Conservation (phyloP, 2,797 vertebrate species). For the Urocyon cinereoargenteus region DNA sequence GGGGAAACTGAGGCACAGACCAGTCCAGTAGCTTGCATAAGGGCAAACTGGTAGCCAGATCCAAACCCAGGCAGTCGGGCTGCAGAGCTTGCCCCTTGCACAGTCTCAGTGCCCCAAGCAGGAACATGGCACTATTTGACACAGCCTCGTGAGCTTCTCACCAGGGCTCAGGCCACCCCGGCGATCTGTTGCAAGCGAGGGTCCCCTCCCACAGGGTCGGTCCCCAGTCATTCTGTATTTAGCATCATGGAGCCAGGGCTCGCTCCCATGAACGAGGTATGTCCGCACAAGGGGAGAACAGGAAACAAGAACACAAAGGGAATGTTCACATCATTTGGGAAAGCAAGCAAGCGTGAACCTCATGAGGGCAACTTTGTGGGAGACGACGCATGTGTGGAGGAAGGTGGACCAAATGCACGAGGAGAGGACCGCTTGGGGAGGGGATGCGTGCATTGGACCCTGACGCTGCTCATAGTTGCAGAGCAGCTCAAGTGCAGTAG, state of each 20-base stretch:
- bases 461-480: neutral
- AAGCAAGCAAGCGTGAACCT: neutral
- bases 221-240: neutral
- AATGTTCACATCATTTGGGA: neutral
- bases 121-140: neutral
- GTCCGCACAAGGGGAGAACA: neutral
- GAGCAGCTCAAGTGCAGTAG: neutral
- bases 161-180: neutral
- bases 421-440: neutral
- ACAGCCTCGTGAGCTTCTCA: neutral
- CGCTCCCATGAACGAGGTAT: neutral
- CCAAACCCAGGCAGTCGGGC: neutral
- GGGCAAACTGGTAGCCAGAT: neutral
- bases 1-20: neutral
- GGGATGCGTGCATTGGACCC: accelerated
- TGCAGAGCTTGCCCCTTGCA: neutral
- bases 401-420: neutral
- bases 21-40: neutral
- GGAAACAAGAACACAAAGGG: neutral
- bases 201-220: neutral
- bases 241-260: neutral
- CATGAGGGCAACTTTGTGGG: neutral
- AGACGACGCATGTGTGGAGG: neutral
- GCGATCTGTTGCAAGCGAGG: neutral
- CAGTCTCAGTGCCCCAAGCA: accelerated